Base-by-base conservation (phyloP, 37 sponge, comb jelly and placozoan genomes). In the Cliona cf. orientalis region DNA sequence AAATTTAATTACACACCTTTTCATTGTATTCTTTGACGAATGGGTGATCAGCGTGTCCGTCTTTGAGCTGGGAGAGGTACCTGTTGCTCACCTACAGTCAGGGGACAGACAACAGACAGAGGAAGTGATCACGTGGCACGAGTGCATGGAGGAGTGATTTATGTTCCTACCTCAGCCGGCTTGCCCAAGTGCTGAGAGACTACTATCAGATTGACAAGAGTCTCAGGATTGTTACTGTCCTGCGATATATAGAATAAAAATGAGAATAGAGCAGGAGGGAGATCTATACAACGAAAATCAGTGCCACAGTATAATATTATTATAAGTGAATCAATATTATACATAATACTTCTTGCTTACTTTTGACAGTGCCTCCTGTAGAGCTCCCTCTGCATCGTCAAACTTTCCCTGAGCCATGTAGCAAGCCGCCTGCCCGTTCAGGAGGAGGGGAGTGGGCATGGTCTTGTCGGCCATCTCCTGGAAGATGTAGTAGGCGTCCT, bases 381-480 rank as follows among this genome's bases (percentile, higher is more conserved):
- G 78, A 44, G 86, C 32, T 28, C 78, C 78, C 73, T 96, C 97
- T 17, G 99, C 99, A 33, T 99, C 97, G 43, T 99, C 99, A 75
- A 84, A 87, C 88, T 99, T 96, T 14, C 82, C 93, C 79, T 99
- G 95, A 11, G 72, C 77, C 43, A 99, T 85, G 57, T 86, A 76
- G 69, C 93, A 92, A 61, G 80, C 66, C 53, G 97, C 97, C 87
- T 95, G 98, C 35, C 95, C 92, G 74, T 95, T 95, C 17, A 99
- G 90, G 14, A 99, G 83, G n/a, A 92, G 84, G 14, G 94, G 89
- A 42, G 99, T 99, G 69, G 99, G 69, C 5, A 78, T 88, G 77
- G 92, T 90, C 78, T 96, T 96, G 81, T 99, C 99, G 22, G 89
- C 91, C 82, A 96, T 84, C 72, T 99, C 99, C 74, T 96, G 97